Conservation (phyloP, 2,113 vertebrate genomes). For the Callipepla squamata region DNA sequence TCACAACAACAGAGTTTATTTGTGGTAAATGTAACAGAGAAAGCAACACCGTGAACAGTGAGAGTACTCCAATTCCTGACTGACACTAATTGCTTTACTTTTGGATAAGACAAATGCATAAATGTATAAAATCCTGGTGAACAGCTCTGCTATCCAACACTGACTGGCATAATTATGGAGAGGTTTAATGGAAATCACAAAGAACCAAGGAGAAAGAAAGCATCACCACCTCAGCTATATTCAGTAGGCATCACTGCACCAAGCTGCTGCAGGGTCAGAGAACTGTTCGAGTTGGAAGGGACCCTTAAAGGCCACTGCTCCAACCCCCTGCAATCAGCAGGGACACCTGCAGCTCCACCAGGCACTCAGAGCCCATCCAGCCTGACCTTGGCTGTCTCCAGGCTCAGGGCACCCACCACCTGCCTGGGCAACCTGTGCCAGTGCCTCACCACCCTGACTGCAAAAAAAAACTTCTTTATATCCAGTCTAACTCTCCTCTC, state of each 20-base stretch:
- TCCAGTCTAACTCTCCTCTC: no score
- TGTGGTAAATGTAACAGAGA: background rate
- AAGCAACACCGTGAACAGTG: background rate
- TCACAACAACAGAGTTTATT: background rate
- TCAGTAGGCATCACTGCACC: background rate
- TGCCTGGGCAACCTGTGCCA: no score
- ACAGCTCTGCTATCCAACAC: background rate
- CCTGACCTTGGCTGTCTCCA: no score
- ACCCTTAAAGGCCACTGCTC: no score
- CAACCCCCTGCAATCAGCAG: no score
- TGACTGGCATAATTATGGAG: background rate
- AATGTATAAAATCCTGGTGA: background rate
- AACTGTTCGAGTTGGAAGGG: no score
- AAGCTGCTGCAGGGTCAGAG: background rate
- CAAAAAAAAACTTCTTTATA: no score
- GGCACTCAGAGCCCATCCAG: no score
- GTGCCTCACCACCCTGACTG: no score
- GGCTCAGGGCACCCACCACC: no score
- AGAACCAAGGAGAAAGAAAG: background rate
- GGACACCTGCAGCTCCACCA: no score
- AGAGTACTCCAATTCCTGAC: background rate
- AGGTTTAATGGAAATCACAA: background rate
- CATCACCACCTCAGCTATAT: background rate
- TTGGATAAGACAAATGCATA: constrained; percentile 2
- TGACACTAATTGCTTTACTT: constrained; percentile 41